Evolutionary conservation across 2,113 vertebrate species (phyloP), one percentile per base, ranked within the genome.

Genomic region (Sapayoa aenigma): DNA sequence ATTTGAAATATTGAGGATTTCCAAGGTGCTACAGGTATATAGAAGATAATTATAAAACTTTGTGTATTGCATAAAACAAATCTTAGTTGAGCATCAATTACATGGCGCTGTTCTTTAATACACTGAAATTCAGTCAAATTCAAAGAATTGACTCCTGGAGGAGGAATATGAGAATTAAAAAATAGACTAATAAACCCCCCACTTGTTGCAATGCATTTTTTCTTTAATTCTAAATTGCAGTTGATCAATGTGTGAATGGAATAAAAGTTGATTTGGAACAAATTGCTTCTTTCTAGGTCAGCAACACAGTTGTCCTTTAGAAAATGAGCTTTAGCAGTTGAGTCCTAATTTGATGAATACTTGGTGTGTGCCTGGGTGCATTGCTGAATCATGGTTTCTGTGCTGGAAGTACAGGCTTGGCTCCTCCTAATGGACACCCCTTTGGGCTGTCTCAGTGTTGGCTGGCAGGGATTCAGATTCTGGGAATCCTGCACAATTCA

Each of bases 311-410:
- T 88, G 85, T 85, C 41, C 58, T 93, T 93, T 63, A 52, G 67
- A 88, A 84, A 94, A 83, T 1, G n/a, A 75, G 27, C 6, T 37
- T 44, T 50, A 65, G 60, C 31, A 60, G 9, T 39, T 49, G 35
- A 68, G 62, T 15, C 75, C 35, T 77, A n/a, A 63, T 84, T 78
- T 0, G 4, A 11, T 58, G 72, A 85, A 53, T n/a, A 63, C 47
- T 92, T 63, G n/a, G 28, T 67, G 31, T 49, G 78, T 88, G 82
- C 22, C 55, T 47, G 66, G 53, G 21, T 71, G 42, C 56, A 21
- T 65, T 93, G 92, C 93, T 94, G 94, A 90, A 77, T 95, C 93
- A 90, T 27, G 67, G 14, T 79, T 88, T 91, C 84, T 88, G 62
- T 58, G 80, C n/a, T 80, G 78, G 56, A 80, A 77, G 23, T 37